These are phyloP conservation scores for Knipowitschia caucasica DNA, from an alignment of 2,797 vertebrate species.

Conservation along the genomic window DNA sequence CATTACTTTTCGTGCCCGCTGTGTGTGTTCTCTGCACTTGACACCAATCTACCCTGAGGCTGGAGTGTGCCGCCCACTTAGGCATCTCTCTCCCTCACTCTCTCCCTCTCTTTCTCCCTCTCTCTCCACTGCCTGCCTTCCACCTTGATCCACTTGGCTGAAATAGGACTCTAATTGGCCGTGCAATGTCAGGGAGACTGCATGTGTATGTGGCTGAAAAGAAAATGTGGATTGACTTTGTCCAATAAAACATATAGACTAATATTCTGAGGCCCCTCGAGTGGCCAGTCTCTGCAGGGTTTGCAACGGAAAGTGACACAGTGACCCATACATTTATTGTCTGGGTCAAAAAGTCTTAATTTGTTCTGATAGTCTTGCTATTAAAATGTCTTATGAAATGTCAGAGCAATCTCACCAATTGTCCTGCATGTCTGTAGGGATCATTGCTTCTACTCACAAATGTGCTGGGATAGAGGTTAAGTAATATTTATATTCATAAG, in stretches of 20 bases:
- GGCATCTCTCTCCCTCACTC: conserved; percentile 24
- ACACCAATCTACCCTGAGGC: conserved; percentile 63
- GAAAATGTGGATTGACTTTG: conserved; percentile 14
- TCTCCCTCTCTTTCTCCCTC: conserved; percentile 11
- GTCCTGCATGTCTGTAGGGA: neutral
- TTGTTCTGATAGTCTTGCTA: neutral
- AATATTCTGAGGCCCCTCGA: neutral
- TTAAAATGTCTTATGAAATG: neutral
- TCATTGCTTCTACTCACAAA: neutral
- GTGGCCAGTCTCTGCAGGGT: neutral
- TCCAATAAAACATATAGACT: conserved; percentile 16
- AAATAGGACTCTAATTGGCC: conserved; percentile 57
- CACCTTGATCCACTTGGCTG: conserved; percentile 62
- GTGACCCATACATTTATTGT: conserved; percentile 2
- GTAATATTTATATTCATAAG: neutral
- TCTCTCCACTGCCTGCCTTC: conserved; percentile 31
- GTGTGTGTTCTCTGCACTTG: conserved; percentile 58
- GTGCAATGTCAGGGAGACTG: conserved; percentile 30
- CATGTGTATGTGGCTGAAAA: conserved; percentile 7
- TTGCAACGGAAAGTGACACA: neutral
- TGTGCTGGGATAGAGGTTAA: neutral
- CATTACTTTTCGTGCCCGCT: conserved; percentile 60
- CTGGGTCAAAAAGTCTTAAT: neutral
- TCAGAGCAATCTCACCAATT: neutral
- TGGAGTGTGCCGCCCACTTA: conserved; percentile 57